Evolutionary conservation across 2,113 vertebrate genomes (phyloP).

Genomic region (Nothocercus julius): DNA sequence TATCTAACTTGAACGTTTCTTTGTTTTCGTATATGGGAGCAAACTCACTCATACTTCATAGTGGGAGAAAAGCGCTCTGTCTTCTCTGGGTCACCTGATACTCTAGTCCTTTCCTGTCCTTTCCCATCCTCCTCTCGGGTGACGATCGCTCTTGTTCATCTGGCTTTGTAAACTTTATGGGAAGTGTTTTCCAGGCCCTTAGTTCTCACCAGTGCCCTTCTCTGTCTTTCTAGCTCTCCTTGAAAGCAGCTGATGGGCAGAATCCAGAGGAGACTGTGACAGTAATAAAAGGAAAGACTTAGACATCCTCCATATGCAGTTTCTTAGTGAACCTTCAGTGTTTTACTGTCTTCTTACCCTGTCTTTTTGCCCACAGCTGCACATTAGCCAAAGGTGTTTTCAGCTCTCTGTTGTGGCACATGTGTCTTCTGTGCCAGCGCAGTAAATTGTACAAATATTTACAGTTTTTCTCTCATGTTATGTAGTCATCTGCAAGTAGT

Average conservation of each 20-base stretch:
- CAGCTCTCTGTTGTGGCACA: accelerated
- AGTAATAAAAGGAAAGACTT: not conserved
- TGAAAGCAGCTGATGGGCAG: not conserved
- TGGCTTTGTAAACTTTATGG: not conserved
- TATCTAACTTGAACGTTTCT: not conserved
- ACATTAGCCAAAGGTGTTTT: not conserved
- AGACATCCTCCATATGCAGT: not conserved
- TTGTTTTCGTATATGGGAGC: not conserved
- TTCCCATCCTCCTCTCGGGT: not conserved
- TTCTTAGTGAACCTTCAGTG: not conserved
- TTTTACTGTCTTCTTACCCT: not conserved
- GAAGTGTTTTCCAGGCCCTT: not conserved
- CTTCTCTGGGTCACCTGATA: not conserved
- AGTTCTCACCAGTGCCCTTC: not conserved
- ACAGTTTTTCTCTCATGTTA: not conserved
- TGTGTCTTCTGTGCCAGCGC: not conserved
- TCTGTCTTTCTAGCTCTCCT: not conserved
- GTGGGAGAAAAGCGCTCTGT: not conserved
- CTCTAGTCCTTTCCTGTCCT: not conserved
- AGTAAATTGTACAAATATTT: not conserved
- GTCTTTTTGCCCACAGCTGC: accelerated
- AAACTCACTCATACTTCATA: too few species aligned
- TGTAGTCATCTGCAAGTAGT: not conserved
- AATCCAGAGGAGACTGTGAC: not conserved
- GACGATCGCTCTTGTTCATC: not conserved